Evolutionary conservation across 2,888 invertebrate species (phyloP).

Genomic region (Cremastinae sp.): DNA sequence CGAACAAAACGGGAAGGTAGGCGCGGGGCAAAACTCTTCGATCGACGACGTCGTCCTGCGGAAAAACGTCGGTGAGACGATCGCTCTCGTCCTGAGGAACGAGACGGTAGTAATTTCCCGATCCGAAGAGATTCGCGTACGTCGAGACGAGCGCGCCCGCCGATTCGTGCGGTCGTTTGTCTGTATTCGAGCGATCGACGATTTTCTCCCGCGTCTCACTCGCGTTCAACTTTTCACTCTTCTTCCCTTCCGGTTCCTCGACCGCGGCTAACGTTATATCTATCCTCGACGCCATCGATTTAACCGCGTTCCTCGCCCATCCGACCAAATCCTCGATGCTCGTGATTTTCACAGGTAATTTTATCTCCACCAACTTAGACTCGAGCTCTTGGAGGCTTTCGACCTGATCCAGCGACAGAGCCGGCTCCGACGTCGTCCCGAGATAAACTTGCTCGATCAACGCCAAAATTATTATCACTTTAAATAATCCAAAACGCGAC

Average conservation of each 20-base stretch:
- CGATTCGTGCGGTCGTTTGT: slow-evolving; percentile 13
- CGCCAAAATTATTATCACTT: slow-evolving; percentile 1
- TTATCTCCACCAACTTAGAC: slow-evolving; percentile 71
- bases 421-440: slow-evolving; percentile 29
- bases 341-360: slow-evolving; percentile 71
- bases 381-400: slow-evolving; percentile 20
- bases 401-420: background rate
- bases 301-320: slow-evolving; percentile 76
- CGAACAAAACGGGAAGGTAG: slow-evolving; percentile 48
- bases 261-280: slow-evolving; percentile 72
- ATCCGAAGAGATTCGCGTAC: slow-evolving; percentile 45
- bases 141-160: slow-evolving; percentile 45
- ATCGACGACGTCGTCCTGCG: background rate
- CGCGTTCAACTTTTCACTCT: no score
- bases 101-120: slow-evolving; percentile 17
- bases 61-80: background rate
- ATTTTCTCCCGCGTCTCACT: background rate
- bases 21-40: slow-evolving; percentile 4
- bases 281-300: slow-evolving; percentile 75
- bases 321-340: slow-evolving; percentile 73
- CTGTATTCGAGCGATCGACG: background rate
- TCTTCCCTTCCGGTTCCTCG: slow-evolving; percentile 13
- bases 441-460: slow-evolving; percentile 39
- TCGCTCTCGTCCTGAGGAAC: slow-evolving; percentile 5
- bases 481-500: background rate